Evolutionary conservation across 1,140 invertebrate genomes (phyloP), one percentile per base, ranked within the genome.

Genomic region (Bombus pascuorum): DNA sequence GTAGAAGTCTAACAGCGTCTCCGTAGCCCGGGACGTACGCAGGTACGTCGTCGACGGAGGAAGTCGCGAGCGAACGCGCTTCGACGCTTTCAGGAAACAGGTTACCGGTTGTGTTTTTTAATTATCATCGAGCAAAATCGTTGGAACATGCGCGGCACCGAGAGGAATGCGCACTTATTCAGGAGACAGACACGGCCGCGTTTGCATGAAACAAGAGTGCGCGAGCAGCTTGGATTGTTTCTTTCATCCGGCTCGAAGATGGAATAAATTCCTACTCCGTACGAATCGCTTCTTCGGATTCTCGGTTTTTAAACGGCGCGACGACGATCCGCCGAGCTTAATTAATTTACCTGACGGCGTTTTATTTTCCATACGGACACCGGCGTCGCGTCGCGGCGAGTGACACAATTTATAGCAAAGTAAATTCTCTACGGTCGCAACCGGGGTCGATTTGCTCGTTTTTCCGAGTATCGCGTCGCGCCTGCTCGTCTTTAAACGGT

Each of bases 371-470:
- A n/a, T 28, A 2, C 34, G 44, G 13, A n/a, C 32, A n/a, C 37
- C 62, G 12, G 73, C 72, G 85, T 87, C 59, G 70, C n/a, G 59
- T n/a, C 59, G 3, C 18, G 4, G 44, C 77, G 77, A 57, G 39
- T 78, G 86, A 74, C 83, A 75, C 39, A 66, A 72, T 81, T 77
- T 85, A 72, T 76, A 68, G 84, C 42, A 78, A 89, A 82, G 82
- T 83, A 89, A 87, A 89, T 89, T 76, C 81, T 85, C 77, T 32
- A 80, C 65, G 65, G 8, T 34, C 65, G 65, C 68, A 72, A 53
- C n/a, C 71, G 53, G 28, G 57, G 62, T 5, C 66, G 65, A 53
- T 81, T 87, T 81, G 74, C 81, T 87, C 76, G 47, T 86, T 87
- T 88, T 73, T 59, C 25, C 37, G 59, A 66, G 32, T 81, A 81